Percentiles rank a stretch among this genome's conserved stretches.
Evolutionary conservation across 1,140 invertebrate genomes (phyloP).

Genomic region (Temnothorax curvispinosus): DNA sequence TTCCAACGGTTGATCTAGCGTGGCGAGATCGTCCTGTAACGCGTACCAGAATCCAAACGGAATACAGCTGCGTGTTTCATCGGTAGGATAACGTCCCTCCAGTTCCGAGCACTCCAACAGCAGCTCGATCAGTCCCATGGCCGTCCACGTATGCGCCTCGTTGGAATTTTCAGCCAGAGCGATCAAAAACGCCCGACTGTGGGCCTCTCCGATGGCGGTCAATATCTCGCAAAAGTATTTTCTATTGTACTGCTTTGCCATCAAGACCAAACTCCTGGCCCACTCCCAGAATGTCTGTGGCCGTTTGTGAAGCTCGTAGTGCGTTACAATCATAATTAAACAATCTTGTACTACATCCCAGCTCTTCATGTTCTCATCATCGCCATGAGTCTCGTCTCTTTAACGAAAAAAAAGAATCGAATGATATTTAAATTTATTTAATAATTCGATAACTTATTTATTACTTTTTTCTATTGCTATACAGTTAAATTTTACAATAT

Average conservation of each 20-base stretch:
- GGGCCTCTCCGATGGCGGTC: conserved; percentile 81
- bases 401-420: conserved; percentile 32
- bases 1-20: conserved; percentile 85
- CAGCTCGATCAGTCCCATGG: conserved; percentile 86
- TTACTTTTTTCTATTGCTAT: not conserved
- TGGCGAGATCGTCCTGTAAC: conserved; percentile 91
- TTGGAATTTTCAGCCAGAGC: conserved; percentile 81
- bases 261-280: conserved; percentile 75
- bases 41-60: conserved; percentile 97
- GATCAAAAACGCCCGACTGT: conserved; percentile 78
- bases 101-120: conserved; percentile 90
- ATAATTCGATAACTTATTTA: not conserved
- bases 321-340: conserved; percentile 76
- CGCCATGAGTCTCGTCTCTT: conserved; percentile 58
- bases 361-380: conserved; percentile 70
- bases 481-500: conserved; percentile 11
- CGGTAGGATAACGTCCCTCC: conserved; percentile 69
- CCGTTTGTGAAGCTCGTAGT: conserved; percentile 72
- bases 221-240: conserved; percentile 80
- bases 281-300: conserved; percentile 81
- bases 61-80: conserved; percentile 90
- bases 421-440: conserved; percentile 10
- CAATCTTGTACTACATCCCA: conserved; percentile 82
- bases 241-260: conserved; percentile 75
- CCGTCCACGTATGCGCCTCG: conserved; percentile 80